Evolutionary conservation across 2,888 invertebrate species (phyloP).

Genomic region (Octonoba sinensis): DNA sequence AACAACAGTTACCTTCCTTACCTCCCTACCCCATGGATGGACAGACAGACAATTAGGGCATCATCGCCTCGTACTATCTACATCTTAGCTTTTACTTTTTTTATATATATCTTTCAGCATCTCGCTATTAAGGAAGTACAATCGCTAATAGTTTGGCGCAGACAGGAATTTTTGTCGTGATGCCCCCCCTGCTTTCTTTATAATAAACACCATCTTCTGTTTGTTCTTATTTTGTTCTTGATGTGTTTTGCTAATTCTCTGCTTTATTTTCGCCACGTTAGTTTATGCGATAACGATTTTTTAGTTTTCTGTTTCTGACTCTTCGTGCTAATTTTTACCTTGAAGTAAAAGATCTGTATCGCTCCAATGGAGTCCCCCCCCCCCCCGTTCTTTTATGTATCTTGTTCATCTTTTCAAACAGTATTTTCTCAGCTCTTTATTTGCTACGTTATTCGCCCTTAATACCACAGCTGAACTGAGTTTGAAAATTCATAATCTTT

Average conservation of each 20-base stretch:
- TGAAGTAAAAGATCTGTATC: constrained; percentile 22
- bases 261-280: constrained; percentile 36
- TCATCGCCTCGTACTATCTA: constrained; percentile 58
- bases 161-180: constrained; percentile 54
- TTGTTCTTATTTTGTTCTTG: constrained; percentile 21
- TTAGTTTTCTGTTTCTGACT: constrained; percentile 1
- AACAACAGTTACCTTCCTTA: constrained; percentile 45
- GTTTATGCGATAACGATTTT: constrained; percentile 28
- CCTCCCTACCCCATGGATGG: constrained; percentile 24
- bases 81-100: constrained; percentile 46
- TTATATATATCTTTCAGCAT: constrained; percentile 37
- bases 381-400: too few relatives aligned
- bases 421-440: too few relatives aligned
- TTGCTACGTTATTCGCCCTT: too few relatives aligned
- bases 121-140: constrained; percentile 53
- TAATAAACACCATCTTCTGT: constrained; percentile 47
- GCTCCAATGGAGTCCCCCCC: too few relatives aligned
- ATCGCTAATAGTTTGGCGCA: constrained; percentile 39
- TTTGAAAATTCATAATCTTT: too few relatives aligned
- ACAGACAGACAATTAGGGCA: constrained; percentile 63
- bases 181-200: constrained; percentile 15
- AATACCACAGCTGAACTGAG: too few relatives aligned
- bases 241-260: constrained; percentile 45
- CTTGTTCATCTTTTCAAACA: not conserved
- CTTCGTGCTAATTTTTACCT: constrained; percentile 39